Base-by-base conservation (phyloP, 2,113 vertebrate species). In the Myotis lucifugus region DNA sequence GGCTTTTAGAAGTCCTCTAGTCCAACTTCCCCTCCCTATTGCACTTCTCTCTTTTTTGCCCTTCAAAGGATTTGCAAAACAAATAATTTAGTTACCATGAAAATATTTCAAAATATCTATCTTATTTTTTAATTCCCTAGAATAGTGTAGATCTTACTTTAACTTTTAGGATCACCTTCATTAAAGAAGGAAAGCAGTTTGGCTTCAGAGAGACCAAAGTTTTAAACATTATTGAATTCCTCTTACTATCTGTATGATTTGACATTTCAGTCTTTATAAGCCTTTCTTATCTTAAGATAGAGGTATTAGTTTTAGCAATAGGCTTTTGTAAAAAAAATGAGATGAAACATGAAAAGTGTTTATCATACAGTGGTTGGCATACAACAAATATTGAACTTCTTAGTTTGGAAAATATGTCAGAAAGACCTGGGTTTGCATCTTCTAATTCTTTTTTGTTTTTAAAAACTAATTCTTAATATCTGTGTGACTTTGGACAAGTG, bases 261-360 rank as follows among this genome's bases (percentile, higher is more conserved):
- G 78, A 42, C 64, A 46, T 61, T 27, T 83, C 37, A 89, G 0
- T 92, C 70, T 94, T 86, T 86, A 7, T 64, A 74, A 72, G 23
- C 78, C 50, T 95, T 93, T 86, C n/a, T 94, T 32, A 46, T 88
- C 40, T 77, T 88, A 67, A 89, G 50, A 46, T 34, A 25, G 50
- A 66, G 9, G 2, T 56, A 52, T 74, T 90, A 76, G 46, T 84
- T 89, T 21, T 46, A 86, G 48, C 48, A 64, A 1, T 84, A 3
- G 0, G 5, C 48, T 90, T 81, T 42, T 72, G 23, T 85, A 76
- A 90, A 93, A 96, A 52, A 56, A 87, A 66, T 61, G 42, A 27
- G 37, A 29, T 21, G 56, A 48, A 5, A n/a, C 12, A 10, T 32
- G 64, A 14, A 61, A 91, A 92, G 61, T 59, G 3, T 86, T 70